Evolutionary conservation across 2,113 vertebrate genomes (phyloP), one percentile per base, ranked within the genome.

Genomic region (Chaetura pelagica): DNA sequence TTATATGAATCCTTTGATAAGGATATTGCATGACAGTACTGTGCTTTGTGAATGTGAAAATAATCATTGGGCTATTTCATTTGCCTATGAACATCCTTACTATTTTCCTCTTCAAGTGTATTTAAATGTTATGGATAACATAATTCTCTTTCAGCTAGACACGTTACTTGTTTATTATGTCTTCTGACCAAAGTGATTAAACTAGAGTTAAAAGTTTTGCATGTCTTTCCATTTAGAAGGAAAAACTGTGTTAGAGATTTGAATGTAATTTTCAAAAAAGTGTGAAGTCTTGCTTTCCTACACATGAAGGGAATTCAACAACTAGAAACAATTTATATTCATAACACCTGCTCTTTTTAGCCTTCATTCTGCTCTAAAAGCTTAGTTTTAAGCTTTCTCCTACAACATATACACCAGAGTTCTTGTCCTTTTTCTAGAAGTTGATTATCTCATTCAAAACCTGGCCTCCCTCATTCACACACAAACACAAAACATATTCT

Each of bases 1-100:
- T 86, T 55, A 51, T 80, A 54, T 84, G 9, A 69, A 46, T 75
- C 42, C 8, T 82, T 95, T 84, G 32, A 66, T 64, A 73, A 83
- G 35, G 64, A 38, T 18, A 30, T 68, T 73, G 12, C 40, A 30
- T 67, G 44, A 38, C 18, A 76, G 27, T 75, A 29, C 4, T 4
- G n/a, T 72, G 30, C 54, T 84, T 24, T 5, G 23, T 42, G 35
- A 67, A 66, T 48, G 15, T 57, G 44, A 76, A 83, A 76, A 64
- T 73, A 85, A 61, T 23, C 17, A 23, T 66, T 17, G 42, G 9
- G 3, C 7, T 80, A 12, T 78, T 84, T 84, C 5, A 27, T 73
- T 89, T 90, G 24, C 77, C 32, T 82, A 9, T 32, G 8, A 66
- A 4, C 54, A 16, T 51, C 51, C 6, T 63, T 84, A 67, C 12